Evolutionary conservation across 2,797 vertebrate genomes (phyloP).

Genomic region (Gymnothorax javanicus): DNA sequence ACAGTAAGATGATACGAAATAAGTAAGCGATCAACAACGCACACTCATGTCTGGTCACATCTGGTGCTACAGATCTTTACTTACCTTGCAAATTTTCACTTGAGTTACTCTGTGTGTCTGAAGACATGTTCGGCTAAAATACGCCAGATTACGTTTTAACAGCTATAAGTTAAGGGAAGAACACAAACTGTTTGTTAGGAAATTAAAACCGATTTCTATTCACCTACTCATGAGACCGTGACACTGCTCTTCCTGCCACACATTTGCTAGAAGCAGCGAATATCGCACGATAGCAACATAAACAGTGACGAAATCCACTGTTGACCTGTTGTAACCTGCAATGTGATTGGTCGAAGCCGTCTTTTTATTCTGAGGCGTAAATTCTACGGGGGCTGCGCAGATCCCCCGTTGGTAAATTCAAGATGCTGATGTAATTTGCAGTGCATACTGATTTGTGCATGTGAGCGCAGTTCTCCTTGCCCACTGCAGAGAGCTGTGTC

Average conservation of each 20-base stretch:
- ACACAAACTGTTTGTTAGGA: neutral
- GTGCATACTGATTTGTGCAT: neutral
- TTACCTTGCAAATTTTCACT: conserved; percentile 14
- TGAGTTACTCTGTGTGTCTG: neutral
- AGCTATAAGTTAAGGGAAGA: neutral
- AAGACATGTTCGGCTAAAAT: neutral
- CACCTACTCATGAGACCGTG: neutral
- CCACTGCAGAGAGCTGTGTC: neutral
- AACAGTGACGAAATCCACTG: neutral
- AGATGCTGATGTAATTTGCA: neutral
- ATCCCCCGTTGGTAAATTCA: neutral
- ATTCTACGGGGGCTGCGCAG: neutral
- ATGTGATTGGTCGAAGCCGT: conserved; percentile 5
- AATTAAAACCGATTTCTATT: neutral
- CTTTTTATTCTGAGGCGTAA: neutral
- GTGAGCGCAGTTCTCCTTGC: neutral
- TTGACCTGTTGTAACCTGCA: neutral
- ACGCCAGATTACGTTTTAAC: neutral
- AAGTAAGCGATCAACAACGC: neutral
- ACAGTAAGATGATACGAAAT: neutral
- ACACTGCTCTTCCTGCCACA: neutral
- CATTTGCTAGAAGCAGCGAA: neutral
- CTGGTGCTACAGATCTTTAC: neutral
- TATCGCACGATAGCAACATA: neutral
- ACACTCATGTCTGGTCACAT: neutral